phyloP scores from a whole-genome alignment of 2,113 vertebrate genomes.

The Ciconia maguari region DNA sequence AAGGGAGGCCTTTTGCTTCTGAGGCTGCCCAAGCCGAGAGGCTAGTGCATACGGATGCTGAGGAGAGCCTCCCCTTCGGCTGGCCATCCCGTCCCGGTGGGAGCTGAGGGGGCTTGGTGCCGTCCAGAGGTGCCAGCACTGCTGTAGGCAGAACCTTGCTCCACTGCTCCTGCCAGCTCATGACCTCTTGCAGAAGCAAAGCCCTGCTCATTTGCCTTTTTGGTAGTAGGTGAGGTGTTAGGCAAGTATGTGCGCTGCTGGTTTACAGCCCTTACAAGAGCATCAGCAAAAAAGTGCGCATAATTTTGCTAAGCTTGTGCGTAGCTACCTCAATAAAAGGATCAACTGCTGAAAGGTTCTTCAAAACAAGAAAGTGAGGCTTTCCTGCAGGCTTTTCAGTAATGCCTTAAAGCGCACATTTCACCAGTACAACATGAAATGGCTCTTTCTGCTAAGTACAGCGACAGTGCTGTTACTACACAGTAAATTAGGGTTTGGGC shows the following conservation, averaged over 20 bases:
- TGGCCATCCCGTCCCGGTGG: neutral
- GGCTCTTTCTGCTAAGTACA: neutral
- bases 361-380: neutral
- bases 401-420: neutral
- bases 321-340: neutral
- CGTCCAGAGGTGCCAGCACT: neutral
- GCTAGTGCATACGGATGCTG: neutral
- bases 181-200: neutral
- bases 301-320: neutral
- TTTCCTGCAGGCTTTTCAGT: neutral
- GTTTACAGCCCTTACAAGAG: neutral
- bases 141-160: neutral
- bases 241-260: neutral
- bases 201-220: neutral
- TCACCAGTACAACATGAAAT: neutral
- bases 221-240: neutral
- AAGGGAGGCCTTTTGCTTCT: neutral
- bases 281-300: neutral
- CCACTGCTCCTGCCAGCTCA: fast-evolving
- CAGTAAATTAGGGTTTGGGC: neutral
- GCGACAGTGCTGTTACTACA: neutral
- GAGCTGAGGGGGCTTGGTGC: neutral
- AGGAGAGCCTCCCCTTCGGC: neutral
- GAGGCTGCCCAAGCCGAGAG: neutral
- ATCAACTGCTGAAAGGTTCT: neutral